A percentile compares a stretch with the other conserved stretches of the same genome.
Conservation (phyloP, 1,140 invertebrate genomes). For the Euura saliciscinereae region DNA sequence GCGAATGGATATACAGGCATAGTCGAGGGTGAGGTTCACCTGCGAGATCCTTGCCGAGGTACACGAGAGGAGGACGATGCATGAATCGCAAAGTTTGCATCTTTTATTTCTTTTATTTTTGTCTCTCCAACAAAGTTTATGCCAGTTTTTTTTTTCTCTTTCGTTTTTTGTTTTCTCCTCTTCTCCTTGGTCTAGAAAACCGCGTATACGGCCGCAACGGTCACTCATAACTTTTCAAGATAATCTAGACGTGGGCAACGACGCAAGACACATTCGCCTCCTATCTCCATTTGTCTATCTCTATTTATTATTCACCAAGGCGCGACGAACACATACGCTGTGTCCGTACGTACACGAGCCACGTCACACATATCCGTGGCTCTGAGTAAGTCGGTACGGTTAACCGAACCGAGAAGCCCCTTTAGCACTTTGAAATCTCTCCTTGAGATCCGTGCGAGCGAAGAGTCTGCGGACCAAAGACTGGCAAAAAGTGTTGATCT, state of each 20-base stretch:
- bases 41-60: background rate
- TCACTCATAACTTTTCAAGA: conserved; percentile 53
- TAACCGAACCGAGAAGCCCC: background rate
- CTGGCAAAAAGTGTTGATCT: background rate
- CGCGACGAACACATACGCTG: conserved; percentile 17
- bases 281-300: conserved; percentile 45
- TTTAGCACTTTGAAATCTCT: conserved; percentile 1
- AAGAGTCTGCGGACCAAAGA: background rate
- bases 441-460: background rate
- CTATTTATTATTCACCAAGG: conserved; percentile 50
- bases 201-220: background rate
- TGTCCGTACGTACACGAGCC: no score
- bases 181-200: no score
- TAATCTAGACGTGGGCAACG: conserved; percentile 50
- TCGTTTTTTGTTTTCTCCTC: no score
- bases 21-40: background rate
- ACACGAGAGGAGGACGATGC: no score
- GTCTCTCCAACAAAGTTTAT: no score
- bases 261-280: conserved; percentile 28
- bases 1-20: background rate
- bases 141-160: no score
- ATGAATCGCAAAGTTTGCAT: no score
- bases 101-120: no score
- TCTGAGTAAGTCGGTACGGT: no score
- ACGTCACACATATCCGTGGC: no score